Base-by-base conservation (phyloP, 2,888 invertebrate species). In the Lamellibrachia satsuma region DNA sequence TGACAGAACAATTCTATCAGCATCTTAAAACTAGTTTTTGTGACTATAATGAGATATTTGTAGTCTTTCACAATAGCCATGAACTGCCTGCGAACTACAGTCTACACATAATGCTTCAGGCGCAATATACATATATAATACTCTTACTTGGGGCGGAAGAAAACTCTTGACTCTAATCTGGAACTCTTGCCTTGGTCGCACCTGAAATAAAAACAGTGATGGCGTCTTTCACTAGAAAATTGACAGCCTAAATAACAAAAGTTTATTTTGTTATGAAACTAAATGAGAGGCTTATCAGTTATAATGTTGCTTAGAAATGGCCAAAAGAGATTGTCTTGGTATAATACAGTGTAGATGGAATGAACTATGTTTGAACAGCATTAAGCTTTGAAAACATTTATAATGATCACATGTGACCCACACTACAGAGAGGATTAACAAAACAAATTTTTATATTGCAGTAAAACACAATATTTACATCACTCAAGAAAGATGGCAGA, bases 161-260 rank as follows among this genome's bases (percentile, higher is more conserved):
- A 97, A 97, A 95, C 97, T 96, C 95, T 97, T 97, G 92, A 96
- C 97, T 95, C 97, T 97, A 94, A 97, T 94, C 93, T 96, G 96
- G 93, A 96, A 95, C 95, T 97, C 97, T 95, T 97, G 97, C 93
- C 96, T 96, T 15, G 96, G 95, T 94, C 97, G 96, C 93, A 97
- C 96, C 97, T 97, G 96, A 92, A 96, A 95, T 93, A 57, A 93
- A 93, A 94, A 92, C 27, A 92, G 75, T 75, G 75, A 55, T 75
- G 15, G n/a, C 22, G 22, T 11, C 22, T 22, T 75, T 75, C 15
- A 22, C 75, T 75, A 75, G 75, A 75, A 75, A 75, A 75, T 22
- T 75, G n/a, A 75, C 75, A 75, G 22, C 22, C 22, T 75, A 75
- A 11, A 75, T 75, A 6, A 75, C 22, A 75, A 75, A 57, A 57